These are phyloP conservation scores for Cephalotes varians DNA, from an alignment of 2,888 invertebrate genomes.

Conservation along the genomic window DNA sequence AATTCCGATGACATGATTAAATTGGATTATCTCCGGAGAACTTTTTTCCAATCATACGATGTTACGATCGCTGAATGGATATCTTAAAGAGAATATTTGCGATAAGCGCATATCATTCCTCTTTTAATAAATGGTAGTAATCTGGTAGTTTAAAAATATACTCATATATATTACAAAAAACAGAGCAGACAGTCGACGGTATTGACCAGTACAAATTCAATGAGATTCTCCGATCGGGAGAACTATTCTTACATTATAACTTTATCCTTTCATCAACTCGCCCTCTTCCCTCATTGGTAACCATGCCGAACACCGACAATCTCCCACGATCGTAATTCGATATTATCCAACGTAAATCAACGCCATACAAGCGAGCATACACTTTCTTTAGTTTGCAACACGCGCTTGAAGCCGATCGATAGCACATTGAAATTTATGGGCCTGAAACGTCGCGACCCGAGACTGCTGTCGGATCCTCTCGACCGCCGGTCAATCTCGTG, in stretches of 20 bases:
- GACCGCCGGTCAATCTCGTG: constrained; percentile 75
- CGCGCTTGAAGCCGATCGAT: constrained; percentile 66
- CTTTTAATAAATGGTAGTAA: not conserved
- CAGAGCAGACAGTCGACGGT: not conserved
- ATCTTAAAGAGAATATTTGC: constrained; percentile 35
- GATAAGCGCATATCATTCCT: not conserved
- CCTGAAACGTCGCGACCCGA: constrained; percentile 65
- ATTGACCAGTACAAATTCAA: not conserved
- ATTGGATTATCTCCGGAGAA: constrained; percentile 33
- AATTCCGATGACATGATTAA: constrained; percentile 44
- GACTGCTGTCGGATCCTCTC: constrained; percentile 71
- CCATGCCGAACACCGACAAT: constrained; percentile 55
- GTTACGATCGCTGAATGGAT: constrained; percentile 32
- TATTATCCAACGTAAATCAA: constrained; percentile 74
- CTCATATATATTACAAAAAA: not conserved
- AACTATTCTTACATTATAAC: not conserved
- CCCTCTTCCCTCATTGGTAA: constrained; percentile 12
- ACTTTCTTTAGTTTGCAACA: constrained; percentile 60
- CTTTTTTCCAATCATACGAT: constrained; percentile 28
- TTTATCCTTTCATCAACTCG: not conserved
- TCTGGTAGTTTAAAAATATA: not conserved
- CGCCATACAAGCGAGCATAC: constrained; percentile 56
- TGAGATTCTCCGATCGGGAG: not conserved
- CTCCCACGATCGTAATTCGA: constrained; percentile 75
- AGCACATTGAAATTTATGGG: constrained; percentile 76